Evolutionary conservation across 2,113 vertebrate genomes (phyloP), one percentile per base, ranked within the genome.

Genomic region (Oncorhynchus gorbuscha): DNA sequence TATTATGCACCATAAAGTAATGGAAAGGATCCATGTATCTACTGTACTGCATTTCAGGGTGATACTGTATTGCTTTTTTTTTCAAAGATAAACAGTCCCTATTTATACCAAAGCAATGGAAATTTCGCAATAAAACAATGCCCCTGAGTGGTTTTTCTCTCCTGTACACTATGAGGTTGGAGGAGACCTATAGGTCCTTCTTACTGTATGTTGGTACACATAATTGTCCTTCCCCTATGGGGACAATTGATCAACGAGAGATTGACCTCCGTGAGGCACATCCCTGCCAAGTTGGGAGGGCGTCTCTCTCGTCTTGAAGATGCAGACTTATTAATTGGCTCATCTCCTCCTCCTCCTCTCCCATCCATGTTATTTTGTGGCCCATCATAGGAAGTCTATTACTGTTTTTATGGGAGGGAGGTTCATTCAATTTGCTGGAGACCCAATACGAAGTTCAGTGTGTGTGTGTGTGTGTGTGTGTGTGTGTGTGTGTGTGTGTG

Each of bases 361-460:
- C 80, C 73, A 55, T 78, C 84, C 3, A 3, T 78, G 87, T 92
- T 93, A 92, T 93, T 93, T 91, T 90, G 85, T 87, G 84, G 84
- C 78, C 83, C 69, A 84, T 91, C 84, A 24, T 48, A 80, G 76
- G 75, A 83, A 91, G 83, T 87, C 90, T 86, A 93, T 93, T 62
- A 91, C 93, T 73, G 75, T 83, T 88, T 92, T 93, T 90, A 93
- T 90, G 90, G 20, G 83, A 87, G 83, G 86, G 77, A 89, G 90
- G 77, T 87, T 91, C 89, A 89, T 92, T 92, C 81, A 86, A 89
- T 90, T 90, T 90, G 76, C 80, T 11, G 70, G 80, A 55, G 75
- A 80, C 80, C 87, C 85, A 82, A 85, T 87, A 78, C 81, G 80
- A 86, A 80, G 86, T 84, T 85, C 35, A 64, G 26, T 64, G n/a